Percentiles rank a stretch among this genome's conserved stretches.
Evolutionary conservation across 2,888 invertebrate species (phyloP).

Genomic region (Lasioglossum marginatum): DNA sequence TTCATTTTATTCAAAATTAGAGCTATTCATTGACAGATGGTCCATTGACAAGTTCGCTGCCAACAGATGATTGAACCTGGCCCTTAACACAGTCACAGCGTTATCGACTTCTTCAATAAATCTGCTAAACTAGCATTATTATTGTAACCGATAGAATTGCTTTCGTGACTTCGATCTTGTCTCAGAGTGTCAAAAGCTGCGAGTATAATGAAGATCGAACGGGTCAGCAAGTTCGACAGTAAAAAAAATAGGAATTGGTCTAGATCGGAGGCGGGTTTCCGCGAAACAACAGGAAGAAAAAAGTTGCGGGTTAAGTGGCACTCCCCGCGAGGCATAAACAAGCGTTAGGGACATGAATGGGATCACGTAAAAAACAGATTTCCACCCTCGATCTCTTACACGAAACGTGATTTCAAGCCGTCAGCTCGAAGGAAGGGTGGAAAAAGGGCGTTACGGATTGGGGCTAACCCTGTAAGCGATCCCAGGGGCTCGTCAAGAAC

Average conservation of each 20-base stretch:
- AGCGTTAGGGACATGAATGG: conserved; percentile 79
- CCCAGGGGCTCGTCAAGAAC: conserved; percentile 81
- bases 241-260: conserved; percentile 12
- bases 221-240: background rate
- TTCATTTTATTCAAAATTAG: background rate
- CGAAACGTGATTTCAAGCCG: conserved; percentile 74
- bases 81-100: background rate
- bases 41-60: background rate
- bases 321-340: conserved; percentile 76
- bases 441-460: conserved; percentile 68
- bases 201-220: background rate
- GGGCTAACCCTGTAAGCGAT: conserved; percentile 79
- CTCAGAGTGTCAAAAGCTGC: background rate
- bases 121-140: background rate
- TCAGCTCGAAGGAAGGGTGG: conserved; percentile 68
- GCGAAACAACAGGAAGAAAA: conserved; percentile 33
- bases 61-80: background rate
- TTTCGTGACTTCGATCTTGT: background rate
- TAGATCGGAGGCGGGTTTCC: conserved; percentile 31
- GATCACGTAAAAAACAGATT: conserved; percentile 83
- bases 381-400: conserved; percentile 76
- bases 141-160: background rate
- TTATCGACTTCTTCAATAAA: background rate
- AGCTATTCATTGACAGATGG: background rate
- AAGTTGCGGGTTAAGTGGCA: conserved; percentile 66